Base-by-base conservation (phyloP, 2,888 invertebrate genomes). In the Aphidius colemani region DNA sequence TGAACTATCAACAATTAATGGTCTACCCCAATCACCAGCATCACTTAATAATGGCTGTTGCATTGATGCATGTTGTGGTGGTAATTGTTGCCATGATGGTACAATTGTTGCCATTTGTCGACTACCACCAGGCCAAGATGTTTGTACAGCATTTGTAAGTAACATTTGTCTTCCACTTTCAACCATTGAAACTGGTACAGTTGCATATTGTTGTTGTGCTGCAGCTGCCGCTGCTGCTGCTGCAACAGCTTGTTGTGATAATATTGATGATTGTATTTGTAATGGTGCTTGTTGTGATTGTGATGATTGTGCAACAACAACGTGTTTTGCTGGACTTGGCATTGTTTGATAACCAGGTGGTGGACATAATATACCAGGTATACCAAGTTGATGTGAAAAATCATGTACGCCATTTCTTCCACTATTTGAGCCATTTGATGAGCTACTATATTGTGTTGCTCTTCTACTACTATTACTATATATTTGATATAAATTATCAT, bases 321-420 rank as follows among this genome's bases (percentile, higher is more conserved):
- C 88, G 74, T 89, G 89, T 76, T 90, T 88, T 6, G 89, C 87
- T 45, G 90, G 90, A 59, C 90, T 90, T 61, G 88, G 88, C 84
- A 89, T 86, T 30, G 88, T 89, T 85, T 95, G 95, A 78, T 96
- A 94, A 18, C 91, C 90, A 50, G 93, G 92, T 10, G 82, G 81
- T 76, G 95, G 95, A 83, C 96, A 96, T 61, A 96, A 86, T 76
- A 96, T 93, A 56, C 96, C 95, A n/a, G 95, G 95, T 46, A 96
- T 95, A 30, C 30, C 30, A 82, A 96, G 87, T 82, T 95, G 93
- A 76, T 95, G 93, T 75, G 93, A 92, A 86, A 96, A 96, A 53
- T 92, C 90, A 69, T 90, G 85, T 40, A 86, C 86, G 63, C 78
- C 82, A 53, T 72, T 79, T 67, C 82, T 71, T 49, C 80, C 81